phyloP scores from a whole-genome alignment of 2,888 invertebrate species.

The Erebia ligea region DNA sequence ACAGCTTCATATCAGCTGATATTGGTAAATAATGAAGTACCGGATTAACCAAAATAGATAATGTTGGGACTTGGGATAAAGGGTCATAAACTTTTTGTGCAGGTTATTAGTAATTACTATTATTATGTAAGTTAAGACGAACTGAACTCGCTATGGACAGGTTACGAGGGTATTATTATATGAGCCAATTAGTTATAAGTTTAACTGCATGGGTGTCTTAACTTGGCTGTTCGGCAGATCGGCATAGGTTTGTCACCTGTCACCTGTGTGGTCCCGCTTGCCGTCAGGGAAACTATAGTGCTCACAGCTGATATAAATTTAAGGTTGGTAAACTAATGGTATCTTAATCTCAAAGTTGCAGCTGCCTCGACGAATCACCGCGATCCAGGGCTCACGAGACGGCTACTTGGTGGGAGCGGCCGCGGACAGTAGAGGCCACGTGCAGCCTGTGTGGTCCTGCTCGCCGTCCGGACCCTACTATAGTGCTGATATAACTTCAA shows the following conservation, averaged over 20 bases:
- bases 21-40: slow-evolving; percentile 14
- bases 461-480: slow-evolving; percentile 67
- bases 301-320: neutral
- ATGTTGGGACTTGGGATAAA: neutral
- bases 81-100: slow-evolving; percentile 1
- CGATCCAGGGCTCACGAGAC: slow-evolving; percentile 88
- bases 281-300: slow-evolving; percentile 58
- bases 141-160: too few relatives aligned
- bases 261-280: slow-evolving; percentile 83
- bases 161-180: too few relatives aligned
- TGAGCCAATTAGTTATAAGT: too few relatives aligned
- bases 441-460: slow-evolving; percentile 85
- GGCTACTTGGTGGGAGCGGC: slow-evolving; percentile 74
- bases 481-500: neutral
- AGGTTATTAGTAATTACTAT: too few relatives aligned
- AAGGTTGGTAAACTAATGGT: slow-evolving; percentile 18
- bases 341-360: slow-evolving; percentile 92
- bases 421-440: slow-evolving; percentile 80
- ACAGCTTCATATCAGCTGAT: slow-evolving; percentile 19
- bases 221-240: too few relatives aligned
- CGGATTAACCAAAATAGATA: slow-evolving; percentile 22
- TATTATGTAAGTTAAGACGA: too few relatives aligned
- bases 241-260: too few relatives aligned
- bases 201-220: too few relatives aligned
- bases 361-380: slow-evolving; percentile 89